These are phyloP conservation scores for Sinonovacula constricta DNA, from an alignment of 1,140 invertebrate species.

Conservation along the genomic window DNA sequence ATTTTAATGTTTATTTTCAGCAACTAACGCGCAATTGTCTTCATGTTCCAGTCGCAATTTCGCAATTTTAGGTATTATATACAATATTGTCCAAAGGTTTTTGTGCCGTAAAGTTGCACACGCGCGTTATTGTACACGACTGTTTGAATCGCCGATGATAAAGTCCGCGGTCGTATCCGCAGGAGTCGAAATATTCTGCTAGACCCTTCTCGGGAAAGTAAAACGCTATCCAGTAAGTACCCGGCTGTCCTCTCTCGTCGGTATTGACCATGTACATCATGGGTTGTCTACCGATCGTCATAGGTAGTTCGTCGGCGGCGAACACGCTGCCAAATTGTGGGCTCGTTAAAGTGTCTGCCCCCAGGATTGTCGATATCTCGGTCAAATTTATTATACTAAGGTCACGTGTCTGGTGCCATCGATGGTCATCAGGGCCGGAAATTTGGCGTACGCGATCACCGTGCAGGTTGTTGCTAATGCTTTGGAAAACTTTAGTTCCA, in stretches of 20 bases:
- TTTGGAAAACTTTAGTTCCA: conserved; percentile 14
- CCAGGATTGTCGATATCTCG: not conserved
- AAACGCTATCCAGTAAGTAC: conserved; percentile 11
- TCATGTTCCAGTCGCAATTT: not conserved
- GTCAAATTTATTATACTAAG: not conserved
- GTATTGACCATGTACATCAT: conserved; percentile 11
- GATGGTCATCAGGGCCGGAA: not conserved
- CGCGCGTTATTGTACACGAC: not conserved
- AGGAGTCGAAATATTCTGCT: not conserved
- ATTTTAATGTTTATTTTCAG: too few species aligned
- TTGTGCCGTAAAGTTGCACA: not conserved
- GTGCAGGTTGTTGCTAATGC: conserved; percentile 1
- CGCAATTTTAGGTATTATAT: not conserved
- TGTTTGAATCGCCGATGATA: conserved; percentile 1
- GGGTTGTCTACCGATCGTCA: not conserved
- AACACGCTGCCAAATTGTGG: not conserved
- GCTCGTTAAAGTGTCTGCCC: not conserved
- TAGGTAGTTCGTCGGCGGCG: conserved; percentile 7
- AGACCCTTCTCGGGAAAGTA: conserved; percentile 9
- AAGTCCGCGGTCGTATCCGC: too few species aligned
- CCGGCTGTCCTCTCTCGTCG: not conserved
- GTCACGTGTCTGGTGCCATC: not conserved
- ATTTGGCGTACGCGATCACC: conserved; percentile 8
- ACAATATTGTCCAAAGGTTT: conserved; percentile 5
- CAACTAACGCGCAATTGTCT: not conserved